Evolutionary conservation across 2,888 invertebrate species (phyloP).

Genomic region (Monopis laevigella): DNA sequence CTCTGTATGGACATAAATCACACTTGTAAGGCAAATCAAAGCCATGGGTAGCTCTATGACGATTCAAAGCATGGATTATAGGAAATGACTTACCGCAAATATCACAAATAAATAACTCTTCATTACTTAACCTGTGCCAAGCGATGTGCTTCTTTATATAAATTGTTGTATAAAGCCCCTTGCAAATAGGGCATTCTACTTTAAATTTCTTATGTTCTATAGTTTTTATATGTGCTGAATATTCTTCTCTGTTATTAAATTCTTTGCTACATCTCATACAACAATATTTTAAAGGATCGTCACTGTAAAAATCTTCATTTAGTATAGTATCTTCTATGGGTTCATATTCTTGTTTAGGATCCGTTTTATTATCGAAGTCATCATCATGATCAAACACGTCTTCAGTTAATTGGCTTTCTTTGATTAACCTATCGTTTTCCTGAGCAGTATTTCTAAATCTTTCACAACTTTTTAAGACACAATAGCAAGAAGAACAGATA

Average conservation of each 20-base stretch:
- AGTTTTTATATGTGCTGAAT: conserved; percentile 35
- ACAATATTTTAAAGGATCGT: conserved; percentile 20
- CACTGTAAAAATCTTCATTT: background rate
- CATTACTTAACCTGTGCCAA: conserved; percentile 27
- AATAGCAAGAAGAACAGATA: conserved; percentile 38
- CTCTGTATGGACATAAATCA: conserved; percentile 45
- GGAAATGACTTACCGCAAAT: conserved; percentile 49
- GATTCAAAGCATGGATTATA: conserved; percentile 34
- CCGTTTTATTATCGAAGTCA: background rate
- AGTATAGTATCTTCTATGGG: background rate
- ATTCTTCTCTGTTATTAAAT: conserved; percentile 37
- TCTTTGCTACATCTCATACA: conserved; percentile 40
- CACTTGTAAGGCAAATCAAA: conserved; percentile 45
- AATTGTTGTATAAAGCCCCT: conserved; percentile 34
- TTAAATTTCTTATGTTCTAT: conserved; percentile 42
- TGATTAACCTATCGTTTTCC: conserved; percentile 33
- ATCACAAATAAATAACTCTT: conserved; percentile 41
- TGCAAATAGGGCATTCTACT: conserved; percentile 38
- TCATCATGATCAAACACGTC: background rate
- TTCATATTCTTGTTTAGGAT: background rate
- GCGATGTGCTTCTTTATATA: conserved; percentile 43
- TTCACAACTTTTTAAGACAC: conserved; percentile 41
- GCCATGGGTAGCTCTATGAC: conserved; percentile 48
- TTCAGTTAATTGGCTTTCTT: conserved; percentile 20
- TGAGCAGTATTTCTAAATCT: conserved; percentile 46